These are phyloP conservation scores for Bombus soroeensis DNA, from an alignment of 1,140 invertebrate species.

Conservation along the genomic window DNA sequence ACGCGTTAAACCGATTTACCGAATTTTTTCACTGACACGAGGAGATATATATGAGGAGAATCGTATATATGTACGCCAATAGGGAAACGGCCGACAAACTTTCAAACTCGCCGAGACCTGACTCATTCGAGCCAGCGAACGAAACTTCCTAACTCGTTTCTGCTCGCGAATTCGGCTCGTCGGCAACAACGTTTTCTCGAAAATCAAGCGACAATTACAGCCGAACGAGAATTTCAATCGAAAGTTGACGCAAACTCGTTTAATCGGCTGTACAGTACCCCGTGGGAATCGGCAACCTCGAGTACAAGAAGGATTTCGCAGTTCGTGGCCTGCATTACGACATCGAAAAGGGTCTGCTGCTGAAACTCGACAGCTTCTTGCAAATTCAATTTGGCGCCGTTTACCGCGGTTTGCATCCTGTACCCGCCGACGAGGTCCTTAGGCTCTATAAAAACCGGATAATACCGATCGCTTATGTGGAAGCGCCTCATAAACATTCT, in stretches of 20 bases:
- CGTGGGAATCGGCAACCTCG: constrained; percentile 89
- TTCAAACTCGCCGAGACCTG: constrained; percentile 3
- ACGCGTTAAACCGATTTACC: not conserved
- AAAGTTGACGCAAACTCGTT: constrained; percentile 62
- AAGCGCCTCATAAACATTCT: constrained; percentile 84
- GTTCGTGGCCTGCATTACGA: constrained; percentile 98
- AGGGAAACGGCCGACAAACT: constrained; percentile 8
- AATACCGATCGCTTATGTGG: constrained; percentile 92
- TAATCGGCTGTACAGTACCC: constrained; percentile 91
- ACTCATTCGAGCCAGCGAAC: constrained; percentile 23
- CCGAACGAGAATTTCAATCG: constrained; percentile 58
- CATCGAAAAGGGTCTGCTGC: constrained; percentile 95
- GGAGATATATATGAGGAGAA: too few species aligned
- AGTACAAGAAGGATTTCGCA: constrained; percentile 95
- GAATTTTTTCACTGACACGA: too few species aligned
- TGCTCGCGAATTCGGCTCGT: constrained; percentile 24
- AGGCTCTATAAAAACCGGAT: constrained; percentile 93
- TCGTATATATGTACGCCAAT: not conserved
- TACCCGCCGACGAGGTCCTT: constrained; percentile 93
- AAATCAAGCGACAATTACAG: constrained; percentile 65
- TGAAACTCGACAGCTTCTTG: constrained; percentile 98
- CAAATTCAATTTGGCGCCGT: constrained; percentile 98
- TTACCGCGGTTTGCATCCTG: constrained; percentile 92
- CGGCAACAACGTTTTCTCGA: constrained; percentile 36
- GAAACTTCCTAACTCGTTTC: constrained; percentile 41